Conservation (phyloP, 1,140 invertebrate genomes). For the Aradophagus sp. region DNA sequence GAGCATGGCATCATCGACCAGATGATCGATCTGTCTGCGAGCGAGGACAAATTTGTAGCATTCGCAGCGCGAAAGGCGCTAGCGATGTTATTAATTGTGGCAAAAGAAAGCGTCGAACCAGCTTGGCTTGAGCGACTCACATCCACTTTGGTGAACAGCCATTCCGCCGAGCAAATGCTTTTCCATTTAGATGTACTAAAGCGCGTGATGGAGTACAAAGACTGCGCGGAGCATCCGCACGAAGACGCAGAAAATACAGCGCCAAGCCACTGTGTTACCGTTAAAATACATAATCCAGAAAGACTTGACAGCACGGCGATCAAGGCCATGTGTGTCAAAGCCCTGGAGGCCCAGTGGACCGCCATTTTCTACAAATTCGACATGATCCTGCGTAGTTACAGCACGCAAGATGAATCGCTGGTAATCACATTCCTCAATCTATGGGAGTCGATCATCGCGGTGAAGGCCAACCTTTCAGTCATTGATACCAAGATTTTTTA, state of each 20-base stretch:
- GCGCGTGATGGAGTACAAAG: conserved; percentile 90
- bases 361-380: conserved; percentile 80
- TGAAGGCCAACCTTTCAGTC: conserved; percentile 91
- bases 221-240: conserved; percentile 86
- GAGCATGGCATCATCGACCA: conserved; percentile 88
- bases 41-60: conserved; percentile 86
- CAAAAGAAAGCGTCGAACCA: conserved; percentile 85
- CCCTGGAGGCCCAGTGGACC: conserved; percentile 87
- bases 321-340: conserved; percentile 89
- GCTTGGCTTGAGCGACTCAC: conserved; percentile 83
- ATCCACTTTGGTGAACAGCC: conserved; percentile 69
- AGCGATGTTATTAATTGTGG: conserved; percentile 86
- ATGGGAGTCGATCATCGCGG: conserved; percentile 93
- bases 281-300: conserved; percentile 84
- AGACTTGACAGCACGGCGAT: conserved; percentile 86
- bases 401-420: conserved; percentile 72
- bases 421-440: conserved; percentile 87
- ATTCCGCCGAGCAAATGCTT: conserved; percentile 78
- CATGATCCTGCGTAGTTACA: conserved; percentile 72
- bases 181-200: conserved; percentile 90
- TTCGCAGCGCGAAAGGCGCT: conserved; percentile 86
- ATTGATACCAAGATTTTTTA: conserved; percentile 93
- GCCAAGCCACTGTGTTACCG: conserved; percentile 77
- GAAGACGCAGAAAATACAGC: conserved; percentile 77
- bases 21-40: conserved; percentile 85